phyloP scores from a whole-genome alignment of 1,140 invertebrate species.

The Drosophila kohkoa region DNA sequence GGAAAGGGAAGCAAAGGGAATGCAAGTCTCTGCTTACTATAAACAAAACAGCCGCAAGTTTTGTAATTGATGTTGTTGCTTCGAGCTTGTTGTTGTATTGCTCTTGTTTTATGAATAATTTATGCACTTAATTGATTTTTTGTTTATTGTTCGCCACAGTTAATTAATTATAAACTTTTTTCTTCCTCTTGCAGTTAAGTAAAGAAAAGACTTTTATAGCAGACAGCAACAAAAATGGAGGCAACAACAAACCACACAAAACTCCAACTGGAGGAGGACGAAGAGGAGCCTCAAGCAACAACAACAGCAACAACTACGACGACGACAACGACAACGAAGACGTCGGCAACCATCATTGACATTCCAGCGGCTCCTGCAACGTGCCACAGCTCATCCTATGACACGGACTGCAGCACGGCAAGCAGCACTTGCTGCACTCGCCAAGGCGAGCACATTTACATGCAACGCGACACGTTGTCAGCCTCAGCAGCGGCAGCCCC shows the following conservation, averaged over 20 bases:
- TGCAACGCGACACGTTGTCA: slow-evolving; percentile 61
- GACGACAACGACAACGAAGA: slow-evolving; percentile 40
- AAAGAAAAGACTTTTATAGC: slow-evolving; percentile 50
- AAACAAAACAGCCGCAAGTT: slow-evolving; percentile 58
- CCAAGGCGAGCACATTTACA: slow-evolving; percentile 80
- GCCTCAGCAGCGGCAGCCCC: slow-evolving; percentile 15
- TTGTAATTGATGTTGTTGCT: slow-evolving; percentile 42
- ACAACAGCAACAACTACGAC: slow-evolving; percentile 17
- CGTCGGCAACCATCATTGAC: slow-evolving; percentile 74
- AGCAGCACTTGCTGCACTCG: slow-evolving; percentile 82
- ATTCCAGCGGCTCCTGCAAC: slow-evolving; percentile 65
- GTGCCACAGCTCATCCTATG: slow-evolving; percentile 68
- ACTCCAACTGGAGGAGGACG: slow-evolving; percentile 58
- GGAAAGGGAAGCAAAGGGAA: slow-evolving; percentile 21
- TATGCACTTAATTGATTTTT: slow-evolving; percentile 81
- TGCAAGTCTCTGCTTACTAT: slow-evolving; percentile 51
- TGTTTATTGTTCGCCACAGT: slow-evolving; percentile 71
- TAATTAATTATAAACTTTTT: slow-evolving; percentile 75
- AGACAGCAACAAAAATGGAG: slow-evolving; percentile 36
- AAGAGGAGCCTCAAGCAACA: slow-evolving; percentile 13
- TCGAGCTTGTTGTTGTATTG: slow-evolving; percentile 21
- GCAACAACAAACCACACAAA: slow-evolving; percentile 51
- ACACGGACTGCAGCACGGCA: slow-evolving; percentile 81
- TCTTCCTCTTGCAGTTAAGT: slow-evolving; percentile 19
- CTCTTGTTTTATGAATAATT: slow-evolving; percentile 75